Conservation (phyloP, 1,140 invertebrate species). For the Colletes latitarsis region DNA sequence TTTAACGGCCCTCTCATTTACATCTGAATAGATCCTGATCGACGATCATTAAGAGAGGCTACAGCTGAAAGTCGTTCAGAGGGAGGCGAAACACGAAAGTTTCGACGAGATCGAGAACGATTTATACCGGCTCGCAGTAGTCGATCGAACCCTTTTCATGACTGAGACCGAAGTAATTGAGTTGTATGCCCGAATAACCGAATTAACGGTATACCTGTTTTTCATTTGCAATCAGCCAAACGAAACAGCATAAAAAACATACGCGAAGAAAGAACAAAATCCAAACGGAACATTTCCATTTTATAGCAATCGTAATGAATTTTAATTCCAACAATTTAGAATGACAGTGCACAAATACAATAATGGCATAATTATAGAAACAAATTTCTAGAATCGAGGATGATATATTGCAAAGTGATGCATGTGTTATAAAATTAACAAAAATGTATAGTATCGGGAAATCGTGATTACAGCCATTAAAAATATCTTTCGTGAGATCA, state of each 20-base stretch:
- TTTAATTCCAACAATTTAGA: no score
- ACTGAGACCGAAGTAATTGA: slow-evolving; percentile 41
- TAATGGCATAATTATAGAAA: no score
- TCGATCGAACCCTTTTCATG: slow-evolving; percentile 39
- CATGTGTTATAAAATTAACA: no score
- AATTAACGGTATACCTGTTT: slow-evolving; percentile 26
- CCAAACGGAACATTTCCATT: no score
- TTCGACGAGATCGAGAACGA: slow-evolving; percentile 29
- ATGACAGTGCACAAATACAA: no score
- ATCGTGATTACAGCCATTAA: no score
- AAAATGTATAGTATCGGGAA: no score
- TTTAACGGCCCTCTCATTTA: slow-evolving; percentile 28
- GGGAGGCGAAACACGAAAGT: slow-evolving; percentile 15
- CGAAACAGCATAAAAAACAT: not conserved
- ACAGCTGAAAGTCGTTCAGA: slow-evolving; percentile 14
- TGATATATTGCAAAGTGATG: no score
- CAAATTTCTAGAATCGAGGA: no score
- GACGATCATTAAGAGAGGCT: slow-evolving; percentile 35
- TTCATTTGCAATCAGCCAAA: not conserved
- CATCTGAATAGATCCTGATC: slow-evolving; percentile 40
- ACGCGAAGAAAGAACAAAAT: no score
- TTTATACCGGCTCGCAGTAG: slow-evolving; percentile 37
- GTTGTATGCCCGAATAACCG: slow-evolving; percentile 28
- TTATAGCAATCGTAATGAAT: no score
- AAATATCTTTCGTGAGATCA: no score